A percentile compares a stretch with the other conserved stretches of the same genome.
phyloP scores from a whole-genome alignment of 2,888 invertebrate genomes.

The Eristalinus sepulchralis region DNA sequence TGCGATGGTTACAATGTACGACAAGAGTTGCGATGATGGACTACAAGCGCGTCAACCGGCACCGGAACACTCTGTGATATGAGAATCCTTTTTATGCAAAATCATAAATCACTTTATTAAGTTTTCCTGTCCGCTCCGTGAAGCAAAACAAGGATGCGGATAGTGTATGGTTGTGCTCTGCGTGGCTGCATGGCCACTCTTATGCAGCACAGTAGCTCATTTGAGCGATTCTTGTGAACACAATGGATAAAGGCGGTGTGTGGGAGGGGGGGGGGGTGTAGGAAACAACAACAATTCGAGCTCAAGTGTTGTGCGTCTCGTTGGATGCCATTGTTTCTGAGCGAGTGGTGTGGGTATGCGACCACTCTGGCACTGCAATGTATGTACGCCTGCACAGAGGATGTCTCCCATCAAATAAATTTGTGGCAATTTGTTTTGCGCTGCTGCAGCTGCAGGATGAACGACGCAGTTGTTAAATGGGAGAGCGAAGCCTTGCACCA shows the following conservation, averaged over 20 bases:
- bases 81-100: constrained; percentile 43
- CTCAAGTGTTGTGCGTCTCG: constrained; percentile 17
- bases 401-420: constrained; percentile 61
- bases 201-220: constrained; percentile 35
- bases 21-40: constrained; percentile 56
- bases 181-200: constrained; percentile 6
- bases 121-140: constrained; percentile 27
- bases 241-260: background rate
- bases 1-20: constrained; percentile 33
- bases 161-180: background rate
- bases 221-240: constrained; percentile 45
- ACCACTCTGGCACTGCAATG: constrained; percentile 23
- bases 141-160: background rate
- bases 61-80: constrained; percentile 11
- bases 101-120: constrained; percentile 67
- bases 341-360: background rate
- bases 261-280: background rate
- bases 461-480: constrained; percentile 29
- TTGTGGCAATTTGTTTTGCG: constrained; percentile 66
- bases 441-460: constrained; percentile 32
- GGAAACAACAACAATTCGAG: constrained; percentile 11
- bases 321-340: constrained; percentile 28
- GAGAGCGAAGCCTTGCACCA: constrained; percentile 47
- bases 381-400: constrained; percentile 52
- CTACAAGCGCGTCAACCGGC: constrained; percentile 12